Percentiles rank a stretch among this genome's conserved stretches.
phyloP scores from a whole-genome alignment of 1,140 invertebrate genomes.

The Drosophila ficusphila region DNA sequence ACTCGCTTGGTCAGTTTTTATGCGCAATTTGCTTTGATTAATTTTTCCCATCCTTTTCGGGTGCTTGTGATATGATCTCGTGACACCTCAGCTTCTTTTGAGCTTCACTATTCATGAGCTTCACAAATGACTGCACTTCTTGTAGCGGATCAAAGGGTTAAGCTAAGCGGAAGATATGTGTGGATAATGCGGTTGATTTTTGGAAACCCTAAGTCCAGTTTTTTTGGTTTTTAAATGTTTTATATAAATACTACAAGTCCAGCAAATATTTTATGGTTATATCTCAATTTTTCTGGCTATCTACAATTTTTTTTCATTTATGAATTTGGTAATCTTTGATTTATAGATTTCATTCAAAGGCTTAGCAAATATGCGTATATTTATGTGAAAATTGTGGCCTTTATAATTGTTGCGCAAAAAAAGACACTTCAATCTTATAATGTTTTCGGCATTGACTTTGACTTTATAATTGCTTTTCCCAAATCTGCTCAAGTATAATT shows the following conservation, averaged over 20 bases:
- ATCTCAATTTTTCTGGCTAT: no score
- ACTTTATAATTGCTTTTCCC: slow-evolving; percentile 43
- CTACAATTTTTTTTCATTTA: not conserved
- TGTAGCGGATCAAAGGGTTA: slow-evolving; percentile 36
- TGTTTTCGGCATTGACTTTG: slow-evolving; percentile 37
- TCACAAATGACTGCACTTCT: slow-evolving; percentile 53
- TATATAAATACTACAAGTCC: no score
- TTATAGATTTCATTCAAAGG: not conserved
- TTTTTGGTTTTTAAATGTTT: no score
- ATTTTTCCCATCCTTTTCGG: slow-evolving; percentile 42
- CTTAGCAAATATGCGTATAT: no score
- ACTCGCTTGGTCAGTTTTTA: slow-evolving; percentile 66
- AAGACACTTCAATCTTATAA: not conserved
- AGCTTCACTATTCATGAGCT: slow-evolving; percentile 56
- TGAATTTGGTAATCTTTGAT: no score
- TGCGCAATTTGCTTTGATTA: slow-evolving; percentile 80
- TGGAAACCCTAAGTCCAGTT: not conserved
- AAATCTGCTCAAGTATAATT: slow-evolving; percentile 30
- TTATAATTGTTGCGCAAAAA: not conserved
- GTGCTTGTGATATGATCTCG: slow-evolving; percentile 52
- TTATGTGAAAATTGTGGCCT: no score
- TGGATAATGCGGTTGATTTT: not conserved
- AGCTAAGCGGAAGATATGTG: slow-evolving; percentile 29
- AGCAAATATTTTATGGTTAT: no score
- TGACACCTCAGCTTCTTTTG: slow-evolving; percentile 41